These are phyloP conservation scores for Lamprologus ornatipinnis DNA, from an alignment of 2,113 vertebrate genomes.

Conservation along the genomic window DNA sequence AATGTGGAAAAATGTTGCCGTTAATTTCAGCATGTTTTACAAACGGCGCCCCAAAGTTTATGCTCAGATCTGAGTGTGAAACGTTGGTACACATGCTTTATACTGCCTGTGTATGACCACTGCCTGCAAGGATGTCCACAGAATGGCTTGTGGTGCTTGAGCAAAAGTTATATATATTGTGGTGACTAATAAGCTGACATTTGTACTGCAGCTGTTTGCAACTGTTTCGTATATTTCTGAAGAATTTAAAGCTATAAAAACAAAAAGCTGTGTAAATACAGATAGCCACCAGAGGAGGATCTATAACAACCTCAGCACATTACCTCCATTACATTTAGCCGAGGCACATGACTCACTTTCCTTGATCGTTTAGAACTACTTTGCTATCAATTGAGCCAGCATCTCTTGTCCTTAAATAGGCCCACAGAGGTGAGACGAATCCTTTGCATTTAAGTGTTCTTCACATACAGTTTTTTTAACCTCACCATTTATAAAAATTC, in stretches of 20 bases:
- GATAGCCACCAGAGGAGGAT: not conserved
- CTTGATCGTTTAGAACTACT: not conserved
- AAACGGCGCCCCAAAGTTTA: fast-evolving
- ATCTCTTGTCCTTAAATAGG: not conserved
- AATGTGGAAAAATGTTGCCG: not conserved
- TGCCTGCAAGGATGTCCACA: not conserved
- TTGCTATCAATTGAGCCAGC: not conserved
- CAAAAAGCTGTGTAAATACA: not conserved
- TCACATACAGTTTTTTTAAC: not conserved
- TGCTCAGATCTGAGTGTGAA: not conserved
- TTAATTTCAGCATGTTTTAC: not conserved
- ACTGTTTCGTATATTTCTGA: not conserved
- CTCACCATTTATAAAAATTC: not conserved
- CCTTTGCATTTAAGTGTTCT: not conserved
- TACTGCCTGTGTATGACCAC: not conserved
- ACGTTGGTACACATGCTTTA: fast-evolving
- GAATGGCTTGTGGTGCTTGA: not conserved
- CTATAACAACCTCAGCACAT: not conserved
- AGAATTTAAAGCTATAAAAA: not conserved
- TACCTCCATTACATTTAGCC: not conserved
- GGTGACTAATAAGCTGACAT: not conserved
- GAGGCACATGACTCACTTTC: not conserved
- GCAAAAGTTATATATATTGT: not conserved
- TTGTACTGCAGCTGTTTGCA: not conserved
- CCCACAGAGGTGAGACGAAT: slow-evolving; percentile 13